Evolutionary conservation across 2,113 vertebrate species (phyloP).

Genomic region (Myrmecophaga tridactyla): DNA sequence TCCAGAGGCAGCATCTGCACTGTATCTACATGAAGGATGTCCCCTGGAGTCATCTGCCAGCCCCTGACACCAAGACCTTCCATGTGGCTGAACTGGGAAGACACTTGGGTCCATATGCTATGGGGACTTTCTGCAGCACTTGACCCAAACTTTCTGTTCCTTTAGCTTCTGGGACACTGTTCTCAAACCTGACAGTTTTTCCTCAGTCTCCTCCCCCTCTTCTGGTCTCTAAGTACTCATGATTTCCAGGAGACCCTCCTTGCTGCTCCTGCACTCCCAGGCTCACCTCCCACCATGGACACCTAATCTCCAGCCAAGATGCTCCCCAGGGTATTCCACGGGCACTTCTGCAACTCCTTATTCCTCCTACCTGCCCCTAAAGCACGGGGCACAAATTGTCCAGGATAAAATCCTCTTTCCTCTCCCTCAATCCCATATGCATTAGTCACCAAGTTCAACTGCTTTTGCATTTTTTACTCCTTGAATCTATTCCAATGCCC

Average conservation of each 20-base stretch:
- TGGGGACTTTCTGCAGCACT: neutral
- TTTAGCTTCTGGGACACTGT: neutral
- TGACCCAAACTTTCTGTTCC: neutral
- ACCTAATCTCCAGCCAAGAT: neutral
- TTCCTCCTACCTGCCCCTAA: neutral
- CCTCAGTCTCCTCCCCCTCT: neutral
- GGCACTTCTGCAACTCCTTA: neutral
- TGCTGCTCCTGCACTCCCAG: neutral
- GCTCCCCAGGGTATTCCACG: too few species aligned
- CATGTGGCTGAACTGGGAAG: neutral
- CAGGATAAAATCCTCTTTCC: too few species aligned
- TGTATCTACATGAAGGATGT: fast-evolving
- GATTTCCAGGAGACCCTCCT: neutral
- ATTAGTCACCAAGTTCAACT: neutral
- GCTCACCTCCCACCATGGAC: neutral
- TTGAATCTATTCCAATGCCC: neutral
- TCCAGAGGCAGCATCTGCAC: neutral
- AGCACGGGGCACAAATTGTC: neutral
- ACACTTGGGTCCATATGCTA: neutral
- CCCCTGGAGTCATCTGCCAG: too few species aligned
- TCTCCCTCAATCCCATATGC: neutral
- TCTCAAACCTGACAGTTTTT: neutral
- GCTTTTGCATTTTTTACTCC: neutral
- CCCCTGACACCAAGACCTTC: neutral
- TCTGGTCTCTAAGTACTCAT: neutral